Conservation (phyloP, 2,888 invertebrate species). For the Blastobasis lacticolella region DNA sequence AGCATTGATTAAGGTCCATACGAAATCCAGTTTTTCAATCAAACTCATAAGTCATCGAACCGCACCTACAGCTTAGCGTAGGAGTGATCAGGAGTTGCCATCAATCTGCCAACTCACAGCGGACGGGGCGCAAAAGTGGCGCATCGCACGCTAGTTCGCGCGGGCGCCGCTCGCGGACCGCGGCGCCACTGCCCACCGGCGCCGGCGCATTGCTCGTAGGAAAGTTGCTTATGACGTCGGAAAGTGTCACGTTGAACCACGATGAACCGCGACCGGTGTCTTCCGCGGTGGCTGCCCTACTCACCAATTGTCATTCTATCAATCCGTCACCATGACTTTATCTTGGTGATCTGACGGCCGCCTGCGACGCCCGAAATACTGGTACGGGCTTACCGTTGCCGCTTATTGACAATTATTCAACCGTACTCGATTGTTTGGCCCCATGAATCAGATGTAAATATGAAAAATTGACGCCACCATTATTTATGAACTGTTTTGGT, state of each 20-base stretch:
- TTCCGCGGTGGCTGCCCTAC: conserved; percentile 66
- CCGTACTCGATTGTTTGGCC: conserved; percentile 31
- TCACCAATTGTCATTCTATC: conserved; percentile 71
- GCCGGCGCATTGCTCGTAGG: conserved; percentile 64
- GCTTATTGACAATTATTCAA: conserved; percentile 35
- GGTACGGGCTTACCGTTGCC: conserved; percentile 40
- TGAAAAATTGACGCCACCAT: conserved; percentile 11
- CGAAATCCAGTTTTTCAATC: too few relatives aligned
- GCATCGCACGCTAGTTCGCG: conserved; percentile 34
- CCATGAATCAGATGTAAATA: conserved; percentile 23
- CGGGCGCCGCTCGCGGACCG: conserved; percentile 40
- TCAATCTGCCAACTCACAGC: too few relatives aligned
- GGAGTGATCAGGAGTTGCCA: conserved; percentile 13
- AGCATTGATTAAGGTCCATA: too few relatives aligned
- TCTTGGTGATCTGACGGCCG: conserved; percentile 51
- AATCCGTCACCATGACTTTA: conserved; percentile 64
- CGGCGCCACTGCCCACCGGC: conserved; percentile 20
- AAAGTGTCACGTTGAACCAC: conserved; percentile 74
- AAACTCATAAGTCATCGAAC: too few relatives aligned
- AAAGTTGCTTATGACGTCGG: conserved; percentile 72
- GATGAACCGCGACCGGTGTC: conserved; percentile 66
- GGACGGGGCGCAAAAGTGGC: conserved; percentile 45
- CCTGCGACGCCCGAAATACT: conserved; percentile 33
- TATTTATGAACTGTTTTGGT: not conserved
- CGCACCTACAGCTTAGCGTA: conserved; percentile 1